Base-by-base conservation (phyloP, 2,888 invertebrate genomes). In the Selenia dentaria region DNA sequence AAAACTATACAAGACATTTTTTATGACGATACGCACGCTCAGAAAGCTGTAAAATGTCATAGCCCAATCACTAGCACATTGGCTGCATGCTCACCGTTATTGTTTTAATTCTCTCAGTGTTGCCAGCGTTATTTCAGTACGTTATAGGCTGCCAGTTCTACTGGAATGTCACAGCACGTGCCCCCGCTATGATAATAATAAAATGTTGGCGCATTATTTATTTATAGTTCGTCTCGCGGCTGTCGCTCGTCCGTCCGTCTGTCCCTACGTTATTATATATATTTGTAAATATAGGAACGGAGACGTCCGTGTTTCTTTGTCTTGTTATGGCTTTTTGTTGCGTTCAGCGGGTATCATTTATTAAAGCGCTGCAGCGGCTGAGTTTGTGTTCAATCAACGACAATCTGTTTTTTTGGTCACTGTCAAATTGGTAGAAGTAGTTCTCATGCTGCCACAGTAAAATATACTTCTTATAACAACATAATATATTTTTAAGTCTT, bases 131-230 rank as follows among this genome's bases (percentile, higher is more conserved):
- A 79, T 77, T 76, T 75, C 68, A 75, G 74, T 67, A 64, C 71
- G 70, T 69, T 68, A 50, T 54, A 56, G 53, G 49, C 49, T 56
- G 58, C 54, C 56, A 56, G 56, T 58, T 44, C 44, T 36, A 45
- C 53, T 47, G 83, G 88, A 85, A 87, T 88, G 87, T 83, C 79
- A 66, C 73, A 82, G 81, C 89, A 88, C 88, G 88, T 87, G 89
- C 85, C 78, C 79, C 70, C 73, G 73, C 81, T 79, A 84, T 86
- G 86, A 90, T 88, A 87, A 90, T 88, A 89, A 89, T 88, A 88
- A 88, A 86, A 89, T 88, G 86, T 85, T 88, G 84, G 86, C 87
- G 88, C 87, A 88, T 89, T 87, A 88, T 86, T 88, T 89, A 89
- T 90, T 89, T 89, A 90, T 90, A 89, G 88, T 77, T 70, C 74